These are phyloP conservation scores for Sebastes steindachneri DNA, from an alignment of 2,797 vertebrate species.

Conservation along the genomic window DNA sequence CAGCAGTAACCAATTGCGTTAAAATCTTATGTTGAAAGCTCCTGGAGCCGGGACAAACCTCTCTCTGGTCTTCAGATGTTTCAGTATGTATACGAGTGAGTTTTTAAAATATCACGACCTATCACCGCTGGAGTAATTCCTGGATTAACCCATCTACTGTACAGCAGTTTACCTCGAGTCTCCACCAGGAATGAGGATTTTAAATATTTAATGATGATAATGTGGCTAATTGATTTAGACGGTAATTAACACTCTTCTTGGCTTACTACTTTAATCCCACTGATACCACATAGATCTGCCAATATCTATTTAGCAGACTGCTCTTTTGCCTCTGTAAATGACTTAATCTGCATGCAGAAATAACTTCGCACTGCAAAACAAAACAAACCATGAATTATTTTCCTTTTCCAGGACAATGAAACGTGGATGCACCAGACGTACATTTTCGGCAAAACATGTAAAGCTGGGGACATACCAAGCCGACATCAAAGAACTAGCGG, in stretches of 20 bases:
- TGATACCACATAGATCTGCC: slow-evolving; percentile 34
- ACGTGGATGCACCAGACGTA: not conserved
- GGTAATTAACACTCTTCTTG: slow-evolving; percentile 56
- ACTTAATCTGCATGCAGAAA: slow-evolving; percentile 14
- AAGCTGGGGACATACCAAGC: not conserved
- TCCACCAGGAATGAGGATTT: slow-evolving; percentile 52
- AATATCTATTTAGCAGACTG: slow-evolving; percentile 25
- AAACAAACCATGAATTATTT: not conserved
- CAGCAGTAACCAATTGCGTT: slow-evolving; percentile 26
- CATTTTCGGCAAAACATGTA: not conserved
- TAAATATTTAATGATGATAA: slow-evolving; percentile 61
- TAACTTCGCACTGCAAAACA: not conserved
- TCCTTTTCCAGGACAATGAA: not conserved
- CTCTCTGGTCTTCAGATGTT: slow-evolving; percentile 2
- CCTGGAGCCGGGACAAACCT: slow-evolving; percentile 5
- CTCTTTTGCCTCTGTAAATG: slow-evolving; percentile 9
- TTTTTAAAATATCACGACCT: slow-evolving; percentile 6
- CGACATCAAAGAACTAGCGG: not conserved
- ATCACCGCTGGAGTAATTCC: slow-evolving; percentile 36
- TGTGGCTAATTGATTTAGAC: slow-evolving; percentile 68
- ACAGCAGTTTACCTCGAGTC: slow-evolving; percentile 21
- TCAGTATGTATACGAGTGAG: not conserved
- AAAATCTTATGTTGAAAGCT: slow-evolving; percentile 43
- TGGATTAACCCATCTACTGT: slow-evolving; percentile 46
- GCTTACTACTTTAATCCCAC: slow-evolving; percentile 57